Conservation (phyloP, 2,888 invertebrate genomes). For the Cyaniris semiargus region DNA sequence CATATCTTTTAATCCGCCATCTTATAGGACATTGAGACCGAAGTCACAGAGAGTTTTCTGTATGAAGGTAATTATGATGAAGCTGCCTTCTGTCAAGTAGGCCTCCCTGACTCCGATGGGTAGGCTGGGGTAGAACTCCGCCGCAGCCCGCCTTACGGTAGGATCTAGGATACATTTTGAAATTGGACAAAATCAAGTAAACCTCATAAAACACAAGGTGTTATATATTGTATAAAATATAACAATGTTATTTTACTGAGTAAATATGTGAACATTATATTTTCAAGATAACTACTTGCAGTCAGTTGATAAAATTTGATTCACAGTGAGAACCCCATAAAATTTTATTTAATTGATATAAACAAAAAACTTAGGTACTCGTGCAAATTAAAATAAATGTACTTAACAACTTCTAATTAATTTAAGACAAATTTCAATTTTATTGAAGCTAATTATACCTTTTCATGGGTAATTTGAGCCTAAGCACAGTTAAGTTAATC, state of each 20-base stretch:
- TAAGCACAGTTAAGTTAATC: conserved; percentile 4
- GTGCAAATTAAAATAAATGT: neutral
- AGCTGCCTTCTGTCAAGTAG: conserved; percentile 43
- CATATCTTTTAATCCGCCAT: neutral
- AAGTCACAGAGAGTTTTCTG: conserved; percentile 52
- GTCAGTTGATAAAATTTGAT: too few relatives aligned
- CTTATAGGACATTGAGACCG: conserved; percentile 43
- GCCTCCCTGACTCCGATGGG: conserved; percentile 44
- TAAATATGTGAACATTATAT: too few relatives aligned
- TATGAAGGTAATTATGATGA: conserved; percentile 44
- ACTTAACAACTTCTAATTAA: neutral
- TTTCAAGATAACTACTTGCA: too few relatives aligned
- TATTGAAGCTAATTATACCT: neutral
- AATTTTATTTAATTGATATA: too few relatives aligned
- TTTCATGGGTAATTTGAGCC: neutral
- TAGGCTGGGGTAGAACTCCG: conserved; percentile 36
- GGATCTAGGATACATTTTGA: conserved; percentile 46
- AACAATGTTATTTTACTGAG: too few relatives aligned
- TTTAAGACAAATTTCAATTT: neutral
- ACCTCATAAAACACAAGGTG: too few relatives aligned
- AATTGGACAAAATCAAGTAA: neutral
- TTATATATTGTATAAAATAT: too few relatives aligned
- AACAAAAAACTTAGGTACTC: too few relatives aligned
- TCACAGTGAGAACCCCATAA: too few relatives aligned
- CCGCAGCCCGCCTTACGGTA: conserved; percentile 35